These are phyloP conservation scores for Eupsittula cactorum DNA, from an alignment of 2,113 vertebrate genomes.

Conservation along the genomic window DNA sequence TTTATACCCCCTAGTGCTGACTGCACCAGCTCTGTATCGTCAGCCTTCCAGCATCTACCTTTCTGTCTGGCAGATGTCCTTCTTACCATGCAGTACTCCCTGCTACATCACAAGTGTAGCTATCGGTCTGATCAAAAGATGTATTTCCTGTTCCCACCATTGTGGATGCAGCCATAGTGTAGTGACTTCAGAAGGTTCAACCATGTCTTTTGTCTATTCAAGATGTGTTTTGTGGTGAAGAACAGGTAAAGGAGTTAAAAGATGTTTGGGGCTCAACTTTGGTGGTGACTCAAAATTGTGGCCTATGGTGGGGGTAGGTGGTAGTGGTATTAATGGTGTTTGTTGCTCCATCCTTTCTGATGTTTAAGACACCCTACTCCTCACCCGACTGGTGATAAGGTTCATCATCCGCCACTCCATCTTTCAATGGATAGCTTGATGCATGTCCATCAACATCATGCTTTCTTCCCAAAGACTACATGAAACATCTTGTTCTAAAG, in stretches of 20 bases:
- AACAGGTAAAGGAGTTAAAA: neutral
- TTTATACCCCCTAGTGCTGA: neutral
- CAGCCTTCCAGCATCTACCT: neutral
- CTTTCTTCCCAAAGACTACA: neutral
- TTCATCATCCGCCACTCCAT: neutral
- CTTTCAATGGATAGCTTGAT: neutral
- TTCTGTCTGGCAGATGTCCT: neutral
- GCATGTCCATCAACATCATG: neutral
- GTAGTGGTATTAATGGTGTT: neutral
- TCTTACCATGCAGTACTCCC: neutral
- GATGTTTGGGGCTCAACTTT: rapidly evolving
- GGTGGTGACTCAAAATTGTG: neutral
- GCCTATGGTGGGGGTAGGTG: rapidly evolving
- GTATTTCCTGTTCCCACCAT: neutral
- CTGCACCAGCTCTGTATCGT: neutral
- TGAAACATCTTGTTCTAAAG: neutral
- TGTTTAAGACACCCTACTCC: neutral
- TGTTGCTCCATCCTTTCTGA: neutral
- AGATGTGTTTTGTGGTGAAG: neutral
- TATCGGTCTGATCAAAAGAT: neutral
- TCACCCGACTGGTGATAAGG: neutral
- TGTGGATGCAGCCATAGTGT: neutral
- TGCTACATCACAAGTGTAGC: neutral
- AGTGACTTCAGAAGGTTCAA: neutral
- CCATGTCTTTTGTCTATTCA: neutral